Evolutionary conservation across 2,888 invertebrate species (phyloP), one percentile per base, ranked within the genome.

Genomic region (Neoaliturus tenellus): DNA sequence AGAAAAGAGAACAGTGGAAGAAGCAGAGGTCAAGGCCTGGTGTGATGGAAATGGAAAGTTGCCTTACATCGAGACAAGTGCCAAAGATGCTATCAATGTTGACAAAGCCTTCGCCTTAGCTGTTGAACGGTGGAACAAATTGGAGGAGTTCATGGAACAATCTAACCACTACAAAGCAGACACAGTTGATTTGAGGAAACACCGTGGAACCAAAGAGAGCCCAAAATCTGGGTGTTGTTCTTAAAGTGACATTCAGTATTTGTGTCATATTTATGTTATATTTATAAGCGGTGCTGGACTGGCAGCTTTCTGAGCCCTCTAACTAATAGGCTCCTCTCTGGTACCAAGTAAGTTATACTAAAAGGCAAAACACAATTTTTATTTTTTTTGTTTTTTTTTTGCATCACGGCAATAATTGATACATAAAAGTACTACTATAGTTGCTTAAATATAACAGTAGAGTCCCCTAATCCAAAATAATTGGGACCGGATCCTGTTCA

Each of bases 41-140:
- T 98, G 98, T 89, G 93, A 93, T 23, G 95, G 95, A 87, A 96
- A 97, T 90, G 95, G 95, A 67, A 94, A 96, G 88, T 92, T 95
- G 39, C 95, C 96, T 0, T 94, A 95, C 89, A 96, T 97, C 83
- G 98, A 98, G 91, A 98, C 98, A 0, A 98, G 98, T 58, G 98
- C 98, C 0, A 98, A 98, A 90, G 96, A 95, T 88, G 95, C 97
- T 28, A 96, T 94, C 83, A 98, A 98, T 90, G 98, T 98, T 0
- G 94, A 96, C 33, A 94, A 95, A 88, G 98, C 98, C 0, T 98
- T 98, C 91, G 94, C 94, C 51, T 92, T 96, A 90, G 98, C 98
- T 12, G 97, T 98, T 8, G 93, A 94, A 83, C 92, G 93, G 78
- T 94, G 94, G 94, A 88, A 92, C 28, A 90, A 91, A 87, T 89